Conservation (phyloP, 1,140 invertebrate species). For the Drosophila rufa region DNA sequence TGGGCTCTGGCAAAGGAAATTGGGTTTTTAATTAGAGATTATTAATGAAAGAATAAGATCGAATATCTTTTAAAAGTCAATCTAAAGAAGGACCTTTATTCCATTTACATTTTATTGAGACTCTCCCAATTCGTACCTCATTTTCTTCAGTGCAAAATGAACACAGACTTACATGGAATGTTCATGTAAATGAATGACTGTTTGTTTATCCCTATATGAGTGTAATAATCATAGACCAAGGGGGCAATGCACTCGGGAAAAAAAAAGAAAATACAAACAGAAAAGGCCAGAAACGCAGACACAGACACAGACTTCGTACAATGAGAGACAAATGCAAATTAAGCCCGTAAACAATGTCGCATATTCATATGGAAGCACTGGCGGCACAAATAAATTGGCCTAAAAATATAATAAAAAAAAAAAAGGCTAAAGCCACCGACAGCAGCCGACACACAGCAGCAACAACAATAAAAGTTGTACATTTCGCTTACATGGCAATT, state of each 20-base stretch:
- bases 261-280: slow-evolving; percentile 17
- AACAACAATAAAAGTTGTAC: slow-evolving; percentile 52
- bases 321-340: slow-evolving; percentile 64
- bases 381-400: slow-evolving; percentile 56
- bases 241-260: slow-evolving; percentile 42
- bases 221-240: slow-evolving; percentile 40
- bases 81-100: not conserved
- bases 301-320: slow-evolving; percentile 29
- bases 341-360: slow-evolving; percentile 58
- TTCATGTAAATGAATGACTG: slow-evolving; percentile 31
- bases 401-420: slow-evolving; percentile 43
- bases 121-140: not conserved
- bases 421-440: slow-evolving; percentile 19
- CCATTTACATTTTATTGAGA: no score
- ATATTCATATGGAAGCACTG: slow-evolving; percentile 45
- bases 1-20: not conserved
- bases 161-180: slow-evolving; percentile 3
- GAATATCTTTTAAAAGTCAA: not conserved
- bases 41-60: not conserved
- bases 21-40: no score
- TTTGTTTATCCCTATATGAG: slow-evolving; percentile 23
- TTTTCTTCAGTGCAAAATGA: slow-evolving; percentile 6
- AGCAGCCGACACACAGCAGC: slow-evolving; percentile 22
- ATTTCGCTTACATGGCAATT: slow-evolving; percentile 62
- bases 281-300: slow-evolving; percentile 4